Percentiles rank a stretch among this genome's conserved stretches.
Evolutionary conservation across 1,140 invertebrate species (phyloP).

Genomic region (Bombus balteatus): DNA sequence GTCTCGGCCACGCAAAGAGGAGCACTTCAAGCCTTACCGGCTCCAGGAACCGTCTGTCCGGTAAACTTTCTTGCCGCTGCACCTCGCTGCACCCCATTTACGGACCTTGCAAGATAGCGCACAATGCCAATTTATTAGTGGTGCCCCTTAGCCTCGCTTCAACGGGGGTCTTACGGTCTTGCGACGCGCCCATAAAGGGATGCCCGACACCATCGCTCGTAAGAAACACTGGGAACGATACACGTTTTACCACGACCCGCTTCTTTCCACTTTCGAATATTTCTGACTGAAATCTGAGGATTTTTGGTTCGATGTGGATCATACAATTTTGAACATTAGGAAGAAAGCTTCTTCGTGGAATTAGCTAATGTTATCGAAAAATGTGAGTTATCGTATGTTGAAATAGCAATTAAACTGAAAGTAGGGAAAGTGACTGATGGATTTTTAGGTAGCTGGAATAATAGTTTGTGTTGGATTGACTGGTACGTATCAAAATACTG

Average conservation of each 20-base stretch:
- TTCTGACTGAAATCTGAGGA: background rate
- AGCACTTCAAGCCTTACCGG: slow-evolving; percentile 57
- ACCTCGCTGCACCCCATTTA: slow-evolving; percentile 70
- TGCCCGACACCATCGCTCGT: slow-evolving; percentile 68
- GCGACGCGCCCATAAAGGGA: slow-evolving; percentile 72
- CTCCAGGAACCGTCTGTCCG: slow-evolving; percentile 72
- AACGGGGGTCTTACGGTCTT: slow-evolving; percentile 54
- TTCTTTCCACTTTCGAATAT: background rate
- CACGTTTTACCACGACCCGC: slow-evolving; percentile 57
- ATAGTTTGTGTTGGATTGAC: background rate
- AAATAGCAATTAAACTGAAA: background rate
- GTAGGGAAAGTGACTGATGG: background rate
- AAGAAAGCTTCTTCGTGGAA: background rate
- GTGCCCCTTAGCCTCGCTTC: slow-evolving; percentile 77
- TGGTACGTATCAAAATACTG: no score
- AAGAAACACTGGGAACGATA: slow-evolving; percentile 73
- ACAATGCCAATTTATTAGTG: slow-evolving; percentile 80
- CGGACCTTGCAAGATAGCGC: slow-evolving; percentile 73
- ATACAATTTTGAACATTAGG: background rate
- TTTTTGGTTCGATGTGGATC: background rate
- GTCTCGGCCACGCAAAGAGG: slow-evolving; percentile 38
- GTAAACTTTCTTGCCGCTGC: slow-evolving; percentile 76
- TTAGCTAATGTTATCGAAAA: background rate
- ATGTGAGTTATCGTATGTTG: background rate
- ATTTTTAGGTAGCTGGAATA: background rate